Evolutionary conservation across 2,888 invertebrate genomes (phyloP), one percentile per base, ranked within the genome.

Genomic region (Orgyia antiqua): DNA sequence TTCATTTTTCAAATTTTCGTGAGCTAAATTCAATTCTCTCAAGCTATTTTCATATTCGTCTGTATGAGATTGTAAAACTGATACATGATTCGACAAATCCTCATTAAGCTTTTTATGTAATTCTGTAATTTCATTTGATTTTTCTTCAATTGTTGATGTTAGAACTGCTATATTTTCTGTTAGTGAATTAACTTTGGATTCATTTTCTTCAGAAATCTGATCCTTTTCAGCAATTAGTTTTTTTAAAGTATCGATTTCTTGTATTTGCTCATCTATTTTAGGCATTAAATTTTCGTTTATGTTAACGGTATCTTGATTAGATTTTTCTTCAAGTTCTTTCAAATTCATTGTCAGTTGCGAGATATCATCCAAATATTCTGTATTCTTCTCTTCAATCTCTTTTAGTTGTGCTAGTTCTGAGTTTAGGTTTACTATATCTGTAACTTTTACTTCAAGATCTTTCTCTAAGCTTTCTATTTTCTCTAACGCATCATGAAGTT

Each of bases 11-110:
- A 82, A 57, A 42, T 62, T 60, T 6, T 45, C 51, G 10, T 75
- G 58, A 54, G 88, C 76, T 31, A 63, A 52, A 33, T 70, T 68
- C 28, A 73, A 68, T 39, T 86, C 79, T 44, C 80, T 82, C 39
- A 72, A 69, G 36, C 60, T 66, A 21, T 73, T 69, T 55, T 87
- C 87, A 36, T 88, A 68, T 33, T 88, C 79, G 17, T 68, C 61
- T 32, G 86, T 66, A 34, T 60, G 50, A 24, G 58, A 59, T 38
- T 69, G 56, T 24, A 64, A 40, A 15, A 4, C 3, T 15, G 15
- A 15, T 6, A 6, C 3, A 15, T 4, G 4, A 11, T 42, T 32
- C 43, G 35, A 58, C 55, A 33, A 31, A 7, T 48, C 33, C 33
- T 67, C 51, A 20, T 55, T 43, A 4, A 67, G 24, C 24, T 56